A percentile compares a stretch with the other conserved stretches of the same genome.
phyloP scores from a whole-genome alignment of 2,888 invertebrate species.

The Sympetrum striolatum region DNA sequence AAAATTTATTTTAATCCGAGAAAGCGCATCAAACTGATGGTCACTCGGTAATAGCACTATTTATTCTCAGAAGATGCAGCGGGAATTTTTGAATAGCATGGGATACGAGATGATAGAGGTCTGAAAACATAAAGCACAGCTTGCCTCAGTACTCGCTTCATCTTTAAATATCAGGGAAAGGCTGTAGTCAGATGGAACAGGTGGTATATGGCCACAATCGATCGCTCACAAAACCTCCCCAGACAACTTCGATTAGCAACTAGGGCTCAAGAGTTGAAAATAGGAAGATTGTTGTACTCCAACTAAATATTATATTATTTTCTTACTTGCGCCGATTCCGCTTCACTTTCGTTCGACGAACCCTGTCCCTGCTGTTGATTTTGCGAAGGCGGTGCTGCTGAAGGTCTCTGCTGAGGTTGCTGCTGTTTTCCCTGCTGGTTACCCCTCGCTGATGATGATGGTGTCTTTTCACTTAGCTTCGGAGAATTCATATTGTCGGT shows the following conservation, averaged over 20 bases:
- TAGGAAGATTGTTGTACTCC: background rate
- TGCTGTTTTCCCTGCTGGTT: conserved; percentile 34
- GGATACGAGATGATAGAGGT: no score
- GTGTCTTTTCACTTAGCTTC: conserved; percentile 18
- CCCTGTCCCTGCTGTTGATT: conserved; percentile 7
- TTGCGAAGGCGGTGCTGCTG: background rate
- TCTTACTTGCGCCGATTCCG: conserved; percentile 17
- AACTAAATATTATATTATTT: background rate
- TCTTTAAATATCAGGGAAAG: background rate
- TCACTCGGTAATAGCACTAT: no score
- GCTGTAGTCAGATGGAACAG: background rate
- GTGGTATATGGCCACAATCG: conserved; percentile 19
- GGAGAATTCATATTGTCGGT: conserved; percentile 41
- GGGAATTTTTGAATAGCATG: no score
- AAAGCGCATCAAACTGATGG: no score
- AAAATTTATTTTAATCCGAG: no score
- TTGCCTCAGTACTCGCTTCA: background rate
- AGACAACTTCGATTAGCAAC: background rate
- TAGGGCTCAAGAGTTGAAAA: background rate
- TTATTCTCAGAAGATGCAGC: no score
- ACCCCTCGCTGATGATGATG: conserved; percentile 3
- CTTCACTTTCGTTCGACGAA: conserved; percentile 10
- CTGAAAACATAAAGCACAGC: no score
- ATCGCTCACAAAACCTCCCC: background rate
- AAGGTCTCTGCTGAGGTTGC: background rate